Percentiles rank a stretch among this genome's conserved stretches.
These are phyloP conservation scores for Hydropsyche betteni DNA, from an alignment of 2,888 invertebrate genomes.

Conservation along the genomic window DNA sequence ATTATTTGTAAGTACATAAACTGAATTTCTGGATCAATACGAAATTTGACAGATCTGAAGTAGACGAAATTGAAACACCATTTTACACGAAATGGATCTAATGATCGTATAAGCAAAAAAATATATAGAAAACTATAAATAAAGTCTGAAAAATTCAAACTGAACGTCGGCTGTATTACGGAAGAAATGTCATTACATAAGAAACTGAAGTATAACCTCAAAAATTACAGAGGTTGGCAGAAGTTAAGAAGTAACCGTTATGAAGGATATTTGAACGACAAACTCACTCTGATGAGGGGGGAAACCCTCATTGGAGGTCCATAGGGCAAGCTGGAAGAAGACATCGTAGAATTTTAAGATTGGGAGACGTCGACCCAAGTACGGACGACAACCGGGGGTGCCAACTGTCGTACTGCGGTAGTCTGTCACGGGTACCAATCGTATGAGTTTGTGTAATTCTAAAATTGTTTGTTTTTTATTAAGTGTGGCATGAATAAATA, in stretches of 20 bases:
- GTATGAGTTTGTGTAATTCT: not conserved
- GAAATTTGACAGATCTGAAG: too few relatives aligned
- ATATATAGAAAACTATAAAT: too few relatives aligned
- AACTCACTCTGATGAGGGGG: conserved; percentile 77
- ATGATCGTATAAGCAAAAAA: too few relatives aligned
- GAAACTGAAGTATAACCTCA: conserved; percentile 48
- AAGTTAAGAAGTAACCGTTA: not conserved
- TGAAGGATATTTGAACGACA: not conserved
- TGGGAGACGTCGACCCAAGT: not conserved
- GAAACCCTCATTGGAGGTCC: conserved; percentile 81
- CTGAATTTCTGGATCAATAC: too few relatives aligned
- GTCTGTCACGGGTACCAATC: not conserved
- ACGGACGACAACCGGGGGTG: not conserved
- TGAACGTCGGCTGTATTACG: conserved; percentile 31
- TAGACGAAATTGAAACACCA: too few relatives aligned
- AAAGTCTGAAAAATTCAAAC: too few relatives aligned
- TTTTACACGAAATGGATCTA: too few relatives aligned
- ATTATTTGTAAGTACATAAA: too few relatives aligned
- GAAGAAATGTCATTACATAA: conserved; percentile 35
- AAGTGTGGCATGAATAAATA: too few relatives aligned
- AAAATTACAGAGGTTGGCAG: conserved; percentile 16
- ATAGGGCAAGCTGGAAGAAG: conserved; percentile 51
- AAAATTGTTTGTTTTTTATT: too few relatives aligned
- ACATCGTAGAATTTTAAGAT: not conserved
- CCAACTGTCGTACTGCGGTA: not conserved